Evolutionary conservation across 2,797 vertebrate genomes (phyloP), one percentile per base, ranked within the genome.

Genomic region (Chromis chromis): DNA sequence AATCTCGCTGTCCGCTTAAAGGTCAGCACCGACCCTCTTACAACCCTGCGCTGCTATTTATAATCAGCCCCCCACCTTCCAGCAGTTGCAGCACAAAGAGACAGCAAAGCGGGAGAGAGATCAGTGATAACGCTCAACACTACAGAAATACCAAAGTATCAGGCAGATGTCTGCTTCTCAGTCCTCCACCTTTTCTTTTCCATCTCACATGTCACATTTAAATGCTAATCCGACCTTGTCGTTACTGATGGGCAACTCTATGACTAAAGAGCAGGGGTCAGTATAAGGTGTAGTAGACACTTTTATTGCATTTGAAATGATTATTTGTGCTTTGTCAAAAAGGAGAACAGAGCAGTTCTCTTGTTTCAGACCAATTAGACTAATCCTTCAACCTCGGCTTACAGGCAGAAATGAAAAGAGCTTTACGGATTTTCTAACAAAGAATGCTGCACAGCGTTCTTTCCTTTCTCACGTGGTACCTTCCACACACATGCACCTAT

Each of bases 351-450:
- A 87, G 76, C 64, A 42, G 56, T 70, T 87, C 86, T 89, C 87
- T 83, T 83, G 79, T 91, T 91, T 91, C 89, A 86, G 84, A 84
- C 86, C 86, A 89, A 86, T 90, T 89, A 89, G 79, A 79, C 84
- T 91, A 92, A 92, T 92, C 90, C 90, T 44, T 87, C 88, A 84
- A 86, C 87, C 79, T 86, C 62, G 46, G 88, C 88, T 92, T 88
- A 87, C 67, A 78, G 81, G 74, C 86, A 87, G 76, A 84, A 90
- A 90, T 79, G 75, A 88, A 91, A 89, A 86, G 76, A 74, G 88
- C 88, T 92, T 91, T 89, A 85, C 85, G 83, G 89, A 91, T 93
- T 92, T 93, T 82, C 86, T 48, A 77, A 83, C 74, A 85, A 92
- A 91, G 86, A 92, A 90, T 89, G 86, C 81, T 68, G 67, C 79